Base-by-base conservation (phyloP, 2,888 invertebrate genomes). In the Thalpophila matura region DNA sequence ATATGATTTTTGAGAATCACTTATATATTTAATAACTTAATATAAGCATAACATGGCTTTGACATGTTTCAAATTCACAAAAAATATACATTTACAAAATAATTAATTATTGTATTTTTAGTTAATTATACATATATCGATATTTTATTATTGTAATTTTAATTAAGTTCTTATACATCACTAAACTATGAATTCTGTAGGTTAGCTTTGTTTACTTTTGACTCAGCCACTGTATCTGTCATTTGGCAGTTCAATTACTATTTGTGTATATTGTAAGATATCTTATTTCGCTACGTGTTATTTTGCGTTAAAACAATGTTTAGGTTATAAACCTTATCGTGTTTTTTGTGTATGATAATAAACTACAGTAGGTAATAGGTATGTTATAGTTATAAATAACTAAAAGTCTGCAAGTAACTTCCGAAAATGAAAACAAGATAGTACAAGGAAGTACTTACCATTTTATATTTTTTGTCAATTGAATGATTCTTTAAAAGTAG, bases 161-260 rank as follows among this genome's bases (percentile, higher is more conserved):
- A 26, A 22, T 1, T 46, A 37, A 20, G 3, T 18, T 35, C 2
- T 31, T 6, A 7, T 0, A 24, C 47, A 42, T 7, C 51, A 56
- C 47, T 68, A 9, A 2, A 12, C 2, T 4, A 20, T 5, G 14
- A 49, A 43, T 53, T 54, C 27, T 33, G n/a, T 27, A 31, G 50
- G 65, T 65, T 54, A 54, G 6, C 27, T 37, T 27, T 71, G 50
- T 54, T 54, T 65, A 54, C 9, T 20, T 49, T 46, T 40, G 35
- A 58, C 38, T 53, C 27, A 18, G 31, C 37, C 18, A 27, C 29
- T 69, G 33, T 14, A 10, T 38, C 1, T 43, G 16, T 43, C 22
- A 43, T 50, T 68, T 20, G 12, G 22, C 18, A 0, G 6, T 49
- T 0, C 12, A 20, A 10, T 29, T 27, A 18, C 9, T 2, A 22